Evolutionary conservation across 1,140 invertebrate genomes (phyloP).

Genomic region (Drosophila sp.): DNA sequence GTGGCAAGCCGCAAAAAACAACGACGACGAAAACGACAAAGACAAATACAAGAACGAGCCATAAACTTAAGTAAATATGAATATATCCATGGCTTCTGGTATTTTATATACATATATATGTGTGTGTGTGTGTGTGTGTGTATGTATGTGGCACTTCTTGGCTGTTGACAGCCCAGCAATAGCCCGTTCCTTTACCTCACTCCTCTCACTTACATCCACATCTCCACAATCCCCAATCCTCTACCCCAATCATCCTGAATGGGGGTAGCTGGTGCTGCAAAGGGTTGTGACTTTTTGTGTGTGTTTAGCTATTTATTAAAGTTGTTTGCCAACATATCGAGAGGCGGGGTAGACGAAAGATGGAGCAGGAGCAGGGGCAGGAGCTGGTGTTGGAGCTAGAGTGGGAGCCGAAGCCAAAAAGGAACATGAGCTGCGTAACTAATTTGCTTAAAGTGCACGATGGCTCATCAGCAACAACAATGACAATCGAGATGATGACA

Average conservation of each 20-base stretch:
- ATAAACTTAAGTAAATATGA: conserved; percentile 79
- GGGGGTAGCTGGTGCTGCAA: conserved; percentile 33
- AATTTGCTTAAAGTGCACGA: conserved; percentile 79
- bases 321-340: conserved; percentile 67
- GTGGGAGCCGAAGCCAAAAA: conserved; percentile 14
- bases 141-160: conserved; percentile 20
- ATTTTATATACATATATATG: neutral
- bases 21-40: conserved; percentile 50
- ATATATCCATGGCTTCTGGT: conserved; percentile 57
- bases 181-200: neutral
- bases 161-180: conserved; percentile 36
- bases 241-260: conserved; percentile 4
- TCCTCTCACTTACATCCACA: too few relatives aligned
- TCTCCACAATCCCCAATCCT: neutral
- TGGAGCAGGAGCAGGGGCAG: neutral
- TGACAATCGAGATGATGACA: conserved; percentile 7
- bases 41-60: conserved; percentile 61
- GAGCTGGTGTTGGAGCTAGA: conserved; percentile 6
- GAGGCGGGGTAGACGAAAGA: neutral
- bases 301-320: conserved; percentile 80
- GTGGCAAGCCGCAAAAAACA: conserved; percentile 59
- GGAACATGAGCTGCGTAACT: conserved; percentile 79
- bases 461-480: conserved; percentile 66
- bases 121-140: conserved; percentile 3
- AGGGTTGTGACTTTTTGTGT: conserved; percentile 75